A percentile compares a stretch with the other conserved stretches of the same genome.
These are phyloP conservation scores for Melangyna quadrimaculata DNA, from an alignment of 2,888 invertebrate genomes.

Conservation along the genomic window DNA sequence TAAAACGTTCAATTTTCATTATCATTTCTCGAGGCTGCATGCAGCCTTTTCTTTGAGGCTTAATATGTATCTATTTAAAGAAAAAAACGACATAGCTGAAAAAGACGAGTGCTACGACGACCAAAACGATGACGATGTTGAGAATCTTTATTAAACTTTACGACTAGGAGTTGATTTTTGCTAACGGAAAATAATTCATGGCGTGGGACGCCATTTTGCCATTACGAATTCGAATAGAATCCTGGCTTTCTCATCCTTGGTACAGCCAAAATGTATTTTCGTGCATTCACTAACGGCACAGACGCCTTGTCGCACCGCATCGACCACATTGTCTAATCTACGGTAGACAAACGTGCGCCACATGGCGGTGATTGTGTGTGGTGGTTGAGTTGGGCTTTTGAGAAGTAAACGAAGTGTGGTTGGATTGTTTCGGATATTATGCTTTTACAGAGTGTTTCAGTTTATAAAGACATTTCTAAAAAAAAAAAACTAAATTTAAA, in stretches of 20 bases:
- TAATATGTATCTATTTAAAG: background rate
- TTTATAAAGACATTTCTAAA: background rate
- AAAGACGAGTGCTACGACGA: background rate
- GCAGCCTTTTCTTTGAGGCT: conserved; percentile 4
- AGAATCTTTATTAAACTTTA: conserved; percentile 49
- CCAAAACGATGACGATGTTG: conserved; percentile 2
- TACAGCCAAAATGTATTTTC: conserved; percentile 29
- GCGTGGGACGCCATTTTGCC: background rate
- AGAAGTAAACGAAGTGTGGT: conserved; percentile 48
- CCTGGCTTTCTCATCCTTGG: conserved; percentile 36
- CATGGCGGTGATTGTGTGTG: conserved; percentile 31
- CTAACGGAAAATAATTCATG: background rate
- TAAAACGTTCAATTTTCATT: conserved; percentile 48
- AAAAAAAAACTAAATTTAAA: no score
- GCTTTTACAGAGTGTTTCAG: conserved; percentile 1
- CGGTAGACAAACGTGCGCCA: conserved; percentile 61
- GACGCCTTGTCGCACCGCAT: background rate
- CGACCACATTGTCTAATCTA: conserved; percentile 57
- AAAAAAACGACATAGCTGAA: background rate
- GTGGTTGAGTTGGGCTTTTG: background rate
- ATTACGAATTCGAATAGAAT: conserved; percentile 27
- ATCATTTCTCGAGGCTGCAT: conserved; percentile 6
- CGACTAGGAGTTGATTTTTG: conserved; percentile 47
- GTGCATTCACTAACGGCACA: background rate
- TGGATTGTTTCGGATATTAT: conserved; percentile 25